A percentile compares a stretch with the other conserved stretches of the same genome.
Conservation (phyloP, 2,797 vertebrate genomes). For the Glyptemys insculpta region DNA sequence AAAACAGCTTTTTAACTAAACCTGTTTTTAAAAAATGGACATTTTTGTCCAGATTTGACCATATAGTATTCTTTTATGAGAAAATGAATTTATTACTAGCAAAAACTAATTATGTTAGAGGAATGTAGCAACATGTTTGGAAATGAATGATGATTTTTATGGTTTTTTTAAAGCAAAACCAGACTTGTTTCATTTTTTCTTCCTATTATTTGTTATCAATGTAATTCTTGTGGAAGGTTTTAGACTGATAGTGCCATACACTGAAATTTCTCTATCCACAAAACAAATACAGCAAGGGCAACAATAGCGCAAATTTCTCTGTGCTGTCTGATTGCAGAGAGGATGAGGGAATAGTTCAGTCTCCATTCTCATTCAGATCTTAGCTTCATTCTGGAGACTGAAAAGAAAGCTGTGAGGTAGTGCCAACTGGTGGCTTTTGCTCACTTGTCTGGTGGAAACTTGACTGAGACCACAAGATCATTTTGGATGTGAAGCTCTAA, state of each 20-base stretch:
- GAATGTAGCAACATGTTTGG: slow-evolving; percentile 39
- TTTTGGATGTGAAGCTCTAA: fast-evolving
- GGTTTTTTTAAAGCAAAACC: neutral
- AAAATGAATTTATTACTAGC: neutral
- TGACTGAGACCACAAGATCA: neutral
- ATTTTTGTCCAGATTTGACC: slow-evolving; percentile 3
- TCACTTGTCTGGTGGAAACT: fast-evolving
- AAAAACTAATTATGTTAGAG: neutral
- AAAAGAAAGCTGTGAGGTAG: neutral
- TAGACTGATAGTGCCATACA: neutral
- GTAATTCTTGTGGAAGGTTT: neutral
- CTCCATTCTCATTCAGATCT: neutral
- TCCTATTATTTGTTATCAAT: neutral
- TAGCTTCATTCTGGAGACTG: neutral
- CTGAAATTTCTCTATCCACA: neutral
- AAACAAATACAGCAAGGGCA: neutral
- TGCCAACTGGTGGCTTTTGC: fast-evolving
- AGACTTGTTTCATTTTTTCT: neutral
- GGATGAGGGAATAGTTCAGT: neutral
- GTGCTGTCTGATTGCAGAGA: neutral
- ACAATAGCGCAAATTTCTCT: neutral
- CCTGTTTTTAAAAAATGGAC: neutral
- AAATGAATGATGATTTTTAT: neutral
- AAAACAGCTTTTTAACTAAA: neutral
- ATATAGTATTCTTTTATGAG: neutral